These are phyloP conservation scores for Pseudococcus longispinus DNA, from an alignment of 2,888 invertebrate genomes.

Conservation along the genomic window DNA sequence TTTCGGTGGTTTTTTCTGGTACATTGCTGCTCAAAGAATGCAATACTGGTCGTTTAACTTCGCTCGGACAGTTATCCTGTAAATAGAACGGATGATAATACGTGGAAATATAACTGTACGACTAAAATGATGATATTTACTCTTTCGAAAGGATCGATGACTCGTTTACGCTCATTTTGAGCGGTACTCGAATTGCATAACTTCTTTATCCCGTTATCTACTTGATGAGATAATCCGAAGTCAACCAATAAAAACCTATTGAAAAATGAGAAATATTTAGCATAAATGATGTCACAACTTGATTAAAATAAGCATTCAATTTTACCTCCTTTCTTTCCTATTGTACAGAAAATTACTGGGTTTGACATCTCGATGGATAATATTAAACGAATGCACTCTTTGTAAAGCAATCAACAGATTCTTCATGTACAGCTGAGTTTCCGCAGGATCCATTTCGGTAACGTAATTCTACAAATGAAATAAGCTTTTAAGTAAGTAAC, in stretches of 20 bases:
- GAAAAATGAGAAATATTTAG: constrained; percentile 50
- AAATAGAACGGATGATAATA: neutral
- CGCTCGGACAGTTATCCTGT: constrained; percentile 39
- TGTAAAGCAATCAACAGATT: constrained; percentile 79
- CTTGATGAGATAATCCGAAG: constrained; percentile 84
- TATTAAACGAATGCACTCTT: constrained; percentile 81
- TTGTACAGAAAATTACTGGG: constrained; percentile 91
- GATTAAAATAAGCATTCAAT: neutral
- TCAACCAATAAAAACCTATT: constrained; percentile 80
- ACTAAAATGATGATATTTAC: neutral
- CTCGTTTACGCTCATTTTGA: constrained; percentile 27
- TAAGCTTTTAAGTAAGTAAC: neutral
- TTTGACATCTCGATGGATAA: constrained; percentile 90
- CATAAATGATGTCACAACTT: neutral
- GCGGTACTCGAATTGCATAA: neutral
- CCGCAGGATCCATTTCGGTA: constrained; percentile 72
- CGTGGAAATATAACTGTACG: neutral
- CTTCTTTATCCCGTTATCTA: constrained; percentile 60
- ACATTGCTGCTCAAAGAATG: constrained; percentile 57
- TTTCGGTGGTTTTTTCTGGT: constrained; percentile 8
- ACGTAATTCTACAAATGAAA: constrained; percentile 72
- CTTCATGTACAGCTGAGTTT: constrained; percentile 79
- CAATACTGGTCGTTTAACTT: constrained; percentile 58
- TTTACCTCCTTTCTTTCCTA: constrained; percentile 70
- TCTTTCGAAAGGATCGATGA: constrained; percentile 45